These are phyloP conservation scores for Pygmarrhopalites habei DNA, from an alignment of 1,140 invertebrate genomes.

Conservation along the genomic window DNA sequence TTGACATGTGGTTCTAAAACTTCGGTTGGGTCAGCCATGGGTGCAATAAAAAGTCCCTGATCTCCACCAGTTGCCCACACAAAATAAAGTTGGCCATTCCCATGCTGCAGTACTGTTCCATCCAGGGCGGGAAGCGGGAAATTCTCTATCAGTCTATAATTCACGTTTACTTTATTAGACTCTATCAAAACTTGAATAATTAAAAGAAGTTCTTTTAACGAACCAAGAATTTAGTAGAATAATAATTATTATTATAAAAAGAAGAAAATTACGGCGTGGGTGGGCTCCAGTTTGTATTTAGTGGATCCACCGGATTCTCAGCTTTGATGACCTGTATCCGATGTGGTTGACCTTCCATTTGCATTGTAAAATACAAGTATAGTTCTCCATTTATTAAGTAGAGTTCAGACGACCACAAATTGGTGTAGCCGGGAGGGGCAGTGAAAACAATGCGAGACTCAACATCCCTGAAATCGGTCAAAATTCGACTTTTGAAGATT, in stretches of 20 bases:
- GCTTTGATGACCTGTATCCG: constrained; percentile 16
- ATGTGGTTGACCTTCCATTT: neutral
- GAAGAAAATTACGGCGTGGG: neutral
- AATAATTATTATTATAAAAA: too few species aligned
- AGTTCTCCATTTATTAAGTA: constrained; percentile 8
- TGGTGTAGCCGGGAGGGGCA: neutral
- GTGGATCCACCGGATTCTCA: constrained; percentile 3
- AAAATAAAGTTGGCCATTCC: constrained; percentile 12
- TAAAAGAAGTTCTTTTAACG: too few species aligned
- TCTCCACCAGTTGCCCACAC: constrained; percentile 6
- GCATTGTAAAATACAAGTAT: constrained; percentile 12
- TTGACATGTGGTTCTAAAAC: neutral
- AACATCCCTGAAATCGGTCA: constrained; percentile 15
- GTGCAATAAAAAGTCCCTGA: constrained; percentile 7
- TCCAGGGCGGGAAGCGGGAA: neutral
- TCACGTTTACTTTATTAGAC: too few species aligned
- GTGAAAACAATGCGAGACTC: neutral
- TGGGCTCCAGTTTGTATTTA: constrained; percentile 6
- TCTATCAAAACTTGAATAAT: too few species aligned
- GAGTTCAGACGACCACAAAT: constrained; percentile 12
- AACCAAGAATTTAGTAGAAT: too few species aligned
- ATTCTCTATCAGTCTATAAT: constrained; percentile 15
- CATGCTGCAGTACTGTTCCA: constrained; percentile 9
- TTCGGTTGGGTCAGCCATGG: constrained; percentile 8
- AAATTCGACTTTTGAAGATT: constrained; percentile 12